Evolutionary conservation across 2,888 invertebrate genomes (phyloP), one percentile per base, ranked within the genome.

Genomic region (Xestia xanthographa): DNA sequence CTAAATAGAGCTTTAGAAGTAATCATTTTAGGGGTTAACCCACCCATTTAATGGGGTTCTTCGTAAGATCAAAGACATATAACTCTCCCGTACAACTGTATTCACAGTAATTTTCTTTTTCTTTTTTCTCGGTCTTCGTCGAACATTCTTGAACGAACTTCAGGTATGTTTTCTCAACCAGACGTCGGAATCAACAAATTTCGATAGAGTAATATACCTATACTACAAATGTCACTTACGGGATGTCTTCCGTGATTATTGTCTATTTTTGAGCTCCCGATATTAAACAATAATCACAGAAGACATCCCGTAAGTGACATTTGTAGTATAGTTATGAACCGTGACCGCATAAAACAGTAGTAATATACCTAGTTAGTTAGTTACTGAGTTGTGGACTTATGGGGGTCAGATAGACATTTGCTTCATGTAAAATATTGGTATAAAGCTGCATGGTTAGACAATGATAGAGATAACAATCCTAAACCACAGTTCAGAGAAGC

Each of bases 1-100:
- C 34, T 29, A 48, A 45, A 69, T 34, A 22, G 41, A 48, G 14
- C n/a, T 58, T 77, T 12, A 41, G n/a, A 41, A 66, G 45, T 56
- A 34, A 41, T 58, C 20, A 29, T 26, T 67, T 58, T 6, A 41
- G 38, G 14, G 26, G 9, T 77, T 41, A 77, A 45, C 20, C 45
- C 45, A 56, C 29, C 45, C 38, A 17, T 77, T 50, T 17, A 34
- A 60, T 22, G 5, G 20, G 5, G 14, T 17, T 41, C 11, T 20
- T 14, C 6, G 38, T 41, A 20, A 58, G 41, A 48, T 45, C 26
- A 38, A 45, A 75, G 38, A 66, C 8, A 8, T 2, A 26, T 53
- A 65, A 45, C 53, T 22, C 26, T 26, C 1, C n/a, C 11, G 6
- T 34, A 26, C 41, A 14, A 26, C 50, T 22, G 50, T 50, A 9